Evolutionary conservation across 2,113 vertebrate genomes (phyloP).

Genomic region (Lepus timidus): DNA sequence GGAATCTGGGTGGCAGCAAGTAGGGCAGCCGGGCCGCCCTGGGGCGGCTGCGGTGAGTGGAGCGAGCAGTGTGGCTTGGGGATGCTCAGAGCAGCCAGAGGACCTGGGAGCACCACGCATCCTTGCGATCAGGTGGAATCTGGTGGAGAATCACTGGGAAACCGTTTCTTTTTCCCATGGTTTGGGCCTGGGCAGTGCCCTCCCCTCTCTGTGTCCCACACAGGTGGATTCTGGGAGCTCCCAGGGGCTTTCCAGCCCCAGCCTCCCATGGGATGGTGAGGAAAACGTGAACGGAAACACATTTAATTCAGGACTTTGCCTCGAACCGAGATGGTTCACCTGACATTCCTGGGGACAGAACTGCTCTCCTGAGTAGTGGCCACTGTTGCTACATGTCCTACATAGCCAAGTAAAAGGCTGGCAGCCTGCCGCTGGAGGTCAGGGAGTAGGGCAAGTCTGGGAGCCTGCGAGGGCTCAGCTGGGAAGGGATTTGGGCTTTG

Average conservation of each 20-base stretch:
- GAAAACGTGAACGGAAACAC: not conserved
- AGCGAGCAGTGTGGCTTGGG: conserved; percentile 52
- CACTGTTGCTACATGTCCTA: not conserved
- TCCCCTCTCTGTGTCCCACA: not conserved
- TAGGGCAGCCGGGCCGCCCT: conserved; percentile 55
- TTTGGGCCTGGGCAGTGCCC: not conserved
- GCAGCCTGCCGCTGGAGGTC: not conserved
- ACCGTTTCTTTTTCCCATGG: not conserved
- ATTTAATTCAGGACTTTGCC: not conserved
- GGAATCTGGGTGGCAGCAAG: conserved; percentile 44
- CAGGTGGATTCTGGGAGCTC: not conserved
- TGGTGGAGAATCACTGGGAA: not conserved
- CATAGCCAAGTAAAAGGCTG: not conserved
- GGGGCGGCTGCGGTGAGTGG: rapidly evolving
- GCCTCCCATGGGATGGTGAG: rapidly evolving
- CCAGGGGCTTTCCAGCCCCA: not conserved
- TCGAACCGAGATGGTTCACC: not conserved
- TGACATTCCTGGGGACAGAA: not conserved
- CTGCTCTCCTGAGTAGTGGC: not conserved
- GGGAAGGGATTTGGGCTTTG: not conserved
- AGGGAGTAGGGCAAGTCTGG: not conserved
- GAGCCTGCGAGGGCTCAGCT: not conserved
- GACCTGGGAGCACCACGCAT: not conserved
- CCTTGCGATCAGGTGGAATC: not conserved
- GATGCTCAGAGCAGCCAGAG: conserved; percentile 35